Base-by-base conservation (phyloP, 2,888 invertebrate species). In the Tachina lurida region DNA sequence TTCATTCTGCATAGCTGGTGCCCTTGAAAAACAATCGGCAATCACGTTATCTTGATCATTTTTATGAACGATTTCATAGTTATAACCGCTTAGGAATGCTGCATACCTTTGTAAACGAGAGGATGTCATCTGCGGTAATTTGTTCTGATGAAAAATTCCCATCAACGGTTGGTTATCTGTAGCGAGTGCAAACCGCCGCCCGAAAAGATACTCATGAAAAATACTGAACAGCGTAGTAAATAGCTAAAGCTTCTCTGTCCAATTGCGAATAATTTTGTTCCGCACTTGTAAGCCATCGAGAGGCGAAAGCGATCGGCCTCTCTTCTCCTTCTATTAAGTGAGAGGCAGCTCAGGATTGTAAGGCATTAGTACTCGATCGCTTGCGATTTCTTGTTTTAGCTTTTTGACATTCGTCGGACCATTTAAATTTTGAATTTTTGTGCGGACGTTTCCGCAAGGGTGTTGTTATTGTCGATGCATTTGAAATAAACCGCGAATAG, bases 401-500 rank as follows among this genome's bases (percentile, higher is more conserved):
- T 41, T 60, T 31, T 22, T 76, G 49, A 41, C 81, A 84, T 39
- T 76, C 9, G 76, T 52, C 63, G 8, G 79, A 47, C 84, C 82
- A 84, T 22, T 52, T 65, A 63, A 87, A 84, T 12, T 49, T 65
- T 31, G 60, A 1, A 19, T 82, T 82, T 78, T 82, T 84, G 10
- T 67, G 39, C 17, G 74, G 17, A 7, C 84, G 39, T 49, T 62
- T 60, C 13, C 84, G 76, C 39, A 84, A 47, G 43, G 80, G 77
- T 19, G 80, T 39, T 56, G 86, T 86, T 0, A 60, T 47, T 43
- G 81, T 81, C 39, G 81, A 84, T 15, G 17, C 39, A 60, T 81
- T 81, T 45, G 75, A 70, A 17, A 87, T 87, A 47, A 87, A 86
- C 22, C 84, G 45, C 1, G 84, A 76, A 22, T 87, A 86, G 12